phyloP scores from a whole-genome alignment of 2,113 vertebrate genomes.

The Emydura subglobosa region DNA sequence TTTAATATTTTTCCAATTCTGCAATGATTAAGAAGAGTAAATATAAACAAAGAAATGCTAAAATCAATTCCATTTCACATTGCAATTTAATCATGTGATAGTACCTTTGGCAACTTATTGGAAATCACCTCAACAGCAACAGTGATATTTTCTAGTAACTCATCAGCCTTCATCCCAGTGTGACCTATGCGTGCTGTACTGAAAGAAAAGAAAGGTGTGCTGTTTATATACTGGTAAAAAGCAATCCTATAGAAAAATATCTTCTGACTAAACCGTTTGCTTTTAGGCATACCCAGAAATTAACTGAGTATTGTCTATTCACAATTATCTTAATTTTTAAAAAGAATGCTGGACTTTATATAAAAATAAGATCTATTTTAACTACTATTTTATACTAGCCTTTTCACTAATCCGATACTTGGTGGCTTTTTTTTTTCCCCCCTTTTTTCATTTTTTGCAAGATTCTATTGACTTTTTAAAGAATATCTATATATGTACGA shows the following conservation, averaged over 20 bases:
- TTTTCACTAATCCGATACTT: not conserved
- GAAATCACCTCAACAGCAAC: conserved; percentile 76
- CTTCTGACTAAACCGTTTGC: not conserved
- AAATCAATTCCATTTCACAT: not conserved
- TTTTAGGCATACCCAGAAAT: not conserved
- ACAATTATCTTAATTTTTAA: not conserved
- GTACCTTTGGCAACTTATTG: conserved; percentile 83
- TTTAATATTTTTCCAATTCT: conserved; percentile 88
- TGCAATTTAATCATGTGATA: not conserved
- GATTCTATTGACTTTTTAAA: not conserved
- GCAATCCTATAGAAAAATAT: not conserved
- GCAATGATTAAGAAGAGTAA: not conserved
- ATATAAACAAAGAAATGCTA: not conserved
- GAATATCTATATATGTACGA: not conserved
- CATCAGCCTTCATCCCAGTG: conserved; percentile 83
- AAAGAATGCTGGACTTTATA: not conserved
- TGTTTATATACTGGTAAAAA: not conserved
- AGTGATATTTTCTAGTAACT: conserved; percentile 83
- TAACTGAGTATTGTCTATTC: not conserved
- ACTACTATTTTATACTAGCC: not conserved
- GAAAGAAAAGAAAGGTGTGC: not conserved
- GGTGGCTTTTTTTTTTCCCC: not conserved
- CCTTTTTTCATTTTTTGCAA: not conserved
- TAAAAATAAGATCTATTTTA: not conserved
- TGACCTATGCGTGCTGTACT: conserved; percentile 86